Conservation (phyloP, 2,113 vertebrate genomes). For the Myotis davidii region DNA sequence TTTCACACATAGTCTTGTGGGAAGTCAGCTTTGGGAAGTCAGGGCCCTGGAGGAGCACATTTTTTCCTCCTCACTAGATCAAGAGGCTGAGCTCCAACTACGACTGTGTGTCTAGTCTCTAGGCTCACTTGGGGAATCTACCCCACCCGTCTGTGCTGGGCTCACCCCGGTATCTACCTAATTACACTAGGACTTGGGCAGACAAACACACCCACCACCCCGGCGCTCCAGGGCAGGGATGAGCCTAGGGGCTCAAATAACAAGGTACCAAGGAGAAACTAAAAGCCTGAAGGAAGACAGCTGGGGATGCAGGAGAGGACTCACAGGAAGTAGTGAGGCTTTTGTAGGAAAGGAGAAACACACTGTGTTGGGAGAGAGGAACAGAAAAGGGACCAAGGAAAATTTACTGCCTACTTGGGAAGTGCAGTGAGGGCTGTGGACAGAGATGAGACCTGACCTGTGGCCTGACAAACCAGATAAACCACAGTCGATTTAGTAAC, state of each 20-base stretch:
- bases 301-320: background rate
- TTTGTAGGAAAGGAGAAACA: background rate
- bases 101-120: background rate
- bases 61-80: background rate
- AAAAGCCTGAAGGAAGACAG: background rate
- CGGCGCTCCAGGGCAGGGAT: background rate
- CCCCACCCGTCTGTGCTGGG: background rate
- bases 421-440: background rate
- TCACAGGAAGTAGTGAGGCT: background rate
- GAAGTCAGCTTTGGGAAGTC: background rate
- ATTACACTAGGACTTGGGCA: background rate
- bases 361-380: background rate
- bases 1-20: background rate
- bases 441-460: background rate
- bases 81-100: background rate
- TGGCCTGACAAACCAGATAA: background rate
- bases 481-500: background rate
- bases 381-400: background rate
- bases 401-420: background rate
- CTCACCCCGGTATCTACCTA: background rate
- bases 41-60: background rate
- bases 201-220: background rate
- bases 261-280: background rate
- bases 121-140: background rate
- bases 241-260: background rate